Evolutionary conservation across 2,797 vertebrate genomes (phyloP).

Genomic region (Holocentrus rufus): DNA sequence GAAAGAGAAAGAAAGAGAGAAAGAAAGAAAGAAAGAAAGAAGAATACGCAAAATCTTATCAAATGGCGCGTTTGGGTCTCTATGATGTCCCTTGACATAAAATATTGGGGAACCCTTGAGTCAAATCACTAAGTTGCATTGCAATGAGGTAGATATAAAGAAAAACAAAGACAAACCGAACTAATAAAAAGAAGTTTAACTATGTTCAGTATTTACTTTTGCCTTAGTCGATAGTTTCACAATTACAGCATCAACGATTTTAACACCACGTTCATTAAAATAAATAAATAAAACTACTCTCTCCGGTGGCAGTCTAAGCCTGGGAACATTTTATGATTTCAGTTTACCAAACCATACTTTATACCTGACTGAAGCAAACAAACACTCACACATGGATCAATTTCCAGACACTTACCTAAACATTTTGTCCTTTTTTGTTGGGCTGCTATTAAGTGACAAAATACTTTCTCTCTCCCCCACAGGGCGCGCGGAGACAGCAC

Average conservation of each 20-base stretch:
- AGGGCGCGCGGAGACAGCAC: constrained; percentile 77
- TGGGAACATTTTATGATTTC: background rate
- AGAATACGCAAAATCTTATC: too few relatives aligned
- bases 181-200: background rate
- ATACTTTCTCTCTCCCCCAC: constrained; percentile 28
- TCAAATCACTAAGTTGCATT: too few relatives aligned
- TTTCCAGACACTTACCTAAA: constrained; percentile 64
- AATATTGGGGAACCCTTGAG: too few relatives aligned
- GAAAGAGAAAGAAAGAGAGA: too few relatives aligned
- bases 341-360: background rate
- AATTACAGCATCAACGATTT: background rate
- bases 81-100: too few relatives aligned
- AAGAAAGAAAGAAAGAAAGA: too few relatives aligned
- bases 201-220: background rate
- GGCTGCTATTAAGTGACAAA: constrained; percentile 49
- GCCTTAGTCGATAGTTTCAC: background rate
- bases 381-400: background rate
- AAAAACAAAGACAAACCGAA: too few relatives aligned
- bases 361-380: background rate
- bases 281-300: background rate
- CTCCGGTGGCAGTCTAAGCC: background rate
- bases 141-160: background rate
- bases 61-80: too few relatives aligned
- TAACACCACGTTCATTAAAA: background rate
- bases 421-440: constrained; percentile 60